These are phyloP conservation scores for Heliconius erato DNA, from an alignment of 2,888 invertebrate species.

Conservation along the genomic window DNA sequence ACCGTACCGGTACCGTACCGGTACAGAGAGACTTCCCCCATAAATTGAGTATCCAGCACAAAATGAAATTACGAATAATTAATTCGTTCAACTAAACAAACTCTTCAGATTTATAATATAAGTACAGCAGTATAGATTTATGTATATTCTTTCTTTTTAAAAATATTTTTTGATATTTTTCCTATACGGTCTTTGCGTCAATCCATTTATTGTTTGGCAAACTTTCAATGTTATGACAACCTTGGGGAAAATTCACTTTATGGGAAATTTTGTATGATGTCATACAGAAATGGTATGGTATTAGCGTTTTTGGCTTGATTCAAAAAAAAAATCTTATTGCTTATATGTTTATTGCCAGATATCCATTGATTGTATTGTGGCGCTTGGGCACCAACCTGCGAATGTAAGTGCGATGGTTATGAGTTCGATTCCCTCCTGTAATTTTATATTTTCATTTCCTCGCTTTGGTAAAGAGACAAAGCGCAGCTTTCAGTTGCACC, in stretches of 20 bases:
- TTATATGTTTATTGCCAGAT: no score
- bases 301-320: constrained; percentile 4
- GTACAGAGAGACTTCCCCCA: not conserved
- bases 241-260: constrained; percentile 5
- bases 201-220: constrained; percentile 16
- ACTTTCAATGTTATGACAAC: constrained; percentile 26
- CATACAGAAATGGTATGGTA: not conserved
- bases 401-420: no score
- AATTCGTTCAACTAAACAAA: not conserved
- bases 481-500: no score
- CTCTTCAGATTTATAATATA: not conserved
- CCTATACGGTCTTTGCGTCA: constrained; percentile 12
- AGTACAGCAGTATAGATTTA: not conserved
- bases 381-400: no score
- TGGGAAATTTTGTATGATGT: constrained; percentile 10
- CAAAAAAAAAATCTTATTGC: not conserved
- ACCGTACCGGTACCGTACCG: no score
- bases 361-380: no score
- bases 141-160: not conserved
- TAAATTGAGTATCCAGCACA: not conserved
- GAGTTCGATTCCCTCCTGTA: no score
- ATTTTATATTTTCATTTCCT: no score
- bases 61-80: not conserved
- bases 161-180: not conserved
- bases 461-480: no score